Base-by-base conservation (phyloP, 1,140 invertebrate genomes). In the Oryzaephilus surinamensis region DNA sequence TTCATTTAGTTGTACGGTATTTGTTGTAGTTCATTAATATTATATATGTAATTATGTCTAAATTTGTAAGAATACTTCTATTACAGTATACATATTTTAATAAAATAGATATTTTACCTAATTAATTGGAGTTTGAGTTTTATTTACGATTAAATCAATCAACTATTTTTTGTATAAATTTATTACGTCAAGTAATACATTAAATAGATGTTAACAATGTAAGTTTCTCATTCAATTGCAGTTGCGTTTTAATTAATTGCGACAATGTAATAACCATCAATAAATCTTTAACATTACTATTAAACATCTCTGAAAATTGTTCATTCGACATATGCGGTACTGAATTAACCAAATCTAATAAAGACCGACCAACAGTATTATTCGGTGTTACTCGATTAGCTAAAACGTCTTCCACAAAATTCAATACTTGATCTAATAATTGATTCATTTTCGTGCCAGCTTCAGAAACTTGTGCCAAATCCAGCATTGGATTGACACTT, bases 181-280 rank as follows among this genome's bases (percentile, higher is more conserved):
- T n/a, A n/a, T n/a, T n/a, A n/a, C n/a, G n/a, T n/a, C n/a, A n/a
- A n/a, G n/a, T n/a, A n/a, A n/a, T n/a, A 30, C 10, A 38, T 72
- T 67, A 76, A 36, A 75, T 47, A 11, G 79, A 78, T 32, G 84
- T 84, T 23, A 89, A 67, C 38, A 87, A 71, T 4, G 84, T 90
- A 2, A 97, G 70, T 64, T 97, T 96, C 65, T 97, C 93, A 61
- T 95, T 95, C 13, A 97, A 70, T 57, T 91, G 85, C 45, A 97
- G 71, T 66, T 97, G 92, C 5, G 90, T 92, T 67, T 93, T 91
- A 45, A 92, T 92, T n/a, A 97, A 70, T 60, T 97, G 92, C 6
- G 91, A 87, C 15, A 97, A 69, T 23, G 93, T 94, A 46, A 94
- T 81, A 30, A 97, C 91, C 93, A 97, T 95, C 27, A 97, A 67